Conservation (phyloP, 2,888 invertebrate genomes). For the Ptychoptera albimana region DNA sequence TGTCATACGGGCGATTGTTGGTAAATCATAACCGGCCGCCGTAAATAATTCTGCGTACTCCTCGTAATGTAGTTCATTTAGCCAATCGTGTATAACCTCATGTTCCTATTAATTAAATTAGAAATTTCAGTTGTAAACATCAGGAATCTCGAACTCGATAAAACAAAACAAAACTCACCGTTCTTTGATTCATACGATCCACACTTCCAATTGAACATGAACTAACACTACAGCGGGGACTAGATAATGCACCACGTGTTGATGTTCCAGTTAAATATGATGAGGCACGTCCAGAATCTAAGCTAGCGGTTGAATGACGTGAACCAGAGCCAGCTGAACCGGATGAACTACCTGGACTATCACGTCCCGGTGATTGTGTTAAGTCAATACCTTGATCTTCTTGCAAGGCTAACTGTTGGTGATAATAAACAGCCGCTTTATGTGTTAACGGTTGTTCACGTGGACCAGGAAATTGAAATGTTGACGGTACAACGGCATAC, state of each 20-base stretch:
- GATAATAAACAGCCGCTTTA: constrained; percentile 63
- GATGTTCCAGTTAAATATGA: constrained; percentile 42
- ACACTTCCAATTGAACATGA: constrained; percentile 62
- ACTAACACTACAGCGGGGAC: constrained; percentile 57
- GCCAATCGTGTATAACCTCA: constrained; percentile 89
- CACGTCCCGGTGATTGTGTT: constrained; percentile 84
- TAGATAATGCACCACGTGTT: constrained; percentile 38
- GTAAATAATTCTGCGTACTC: constrained; percentile 89
- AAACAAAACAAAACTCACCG: constrained; percentile 33
- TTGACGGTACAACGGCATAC: constrained; percentile 20
- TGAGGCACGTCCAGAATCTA: constrained; percentile 86
- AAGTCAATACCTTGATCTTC: constrained; percentile 82
- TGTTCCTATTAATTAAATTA: constrained; percentile 40
- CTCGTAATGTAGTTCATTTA: constrained; percentile 83
- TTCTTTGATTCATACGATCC: constrained; percentile 57
- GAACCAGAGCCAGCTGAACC: constrained; percentile 78
- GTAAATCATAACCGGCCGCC: constrained; percentile 92
- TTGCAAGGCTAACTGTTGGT: constrained; percentile 65
- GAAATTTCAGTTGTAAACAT: neutral
- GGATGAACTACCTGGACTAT: constrained; percentile 79
- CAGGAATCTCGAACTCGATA: neutral
- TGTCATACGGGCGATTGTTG: constrained; percentile 97
- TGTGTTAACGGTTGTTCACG: constrained; percentile 51
- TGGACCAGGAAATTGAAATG: constrained; percentile 54
- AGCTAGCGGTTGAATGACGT: constrained; percentile 67